Base-by-base conservation (phyloP, 2,797 vertebrate genomes). In the Liparis tanakae region DNA sequence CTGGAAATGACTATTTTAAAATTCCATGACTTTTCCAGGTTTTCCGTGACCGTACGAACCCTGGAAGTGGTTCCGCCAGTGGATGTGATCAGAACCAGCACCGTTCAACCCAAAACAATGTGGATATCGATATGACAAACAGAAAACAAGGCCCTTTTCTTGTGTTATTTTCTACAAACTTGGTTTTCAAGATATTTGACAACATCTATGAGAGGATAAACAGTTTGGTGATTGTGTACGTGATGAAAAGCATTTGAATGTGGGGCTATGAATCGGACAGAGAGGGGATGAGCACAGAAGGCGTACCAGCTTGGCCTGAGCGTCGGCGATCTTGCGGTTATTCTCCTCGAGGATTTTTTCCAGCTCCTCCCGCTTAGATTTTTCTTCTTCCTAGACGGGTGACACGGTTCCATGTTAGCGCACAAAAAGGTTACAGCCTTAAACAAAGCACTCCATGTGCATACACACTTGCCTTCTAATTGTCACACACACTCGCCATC, bases 271-370 rank as follows among this genome's bases (percentile, higher is more conserved):
- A 72, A 53, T 44, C 3, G 43, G 37, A 80, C 30, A 43, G n/a
- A 53, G 60, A 56, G 51, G 41, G 50, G 17, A 9, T 6, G 48
- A 51, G 51, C 25, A 18, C 9, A 55, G 37, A 56, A 70, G 72
- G 20, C 95, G 37, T 95, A 99, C 98, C 98, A 99, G 95, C 87
- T 97, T 99, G 95, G 97, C 98, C 91, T 99, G 98, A 91, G 98
- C 98, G 79, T 99, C 98, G 22, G 98, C 97, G 81, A 99, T 99
- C 96, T 99, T 99, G 95, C 97, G 96, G 94, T 99, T 99, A 97
- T 99, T 99, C 92, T 99, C 97, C 94, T 98, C 97, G 90, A 99
- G 93, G 95, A 99, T 99, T 95, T 96, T 96, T 93, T 99, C 98
- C 89, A 99, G 94, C 82, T 99, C 98, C 94, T 97, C 98, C 92